phyloP scores from a whole-genome alignment of 2,113 vertebrate genomes.

The Ceyx melanurus region DNA sequence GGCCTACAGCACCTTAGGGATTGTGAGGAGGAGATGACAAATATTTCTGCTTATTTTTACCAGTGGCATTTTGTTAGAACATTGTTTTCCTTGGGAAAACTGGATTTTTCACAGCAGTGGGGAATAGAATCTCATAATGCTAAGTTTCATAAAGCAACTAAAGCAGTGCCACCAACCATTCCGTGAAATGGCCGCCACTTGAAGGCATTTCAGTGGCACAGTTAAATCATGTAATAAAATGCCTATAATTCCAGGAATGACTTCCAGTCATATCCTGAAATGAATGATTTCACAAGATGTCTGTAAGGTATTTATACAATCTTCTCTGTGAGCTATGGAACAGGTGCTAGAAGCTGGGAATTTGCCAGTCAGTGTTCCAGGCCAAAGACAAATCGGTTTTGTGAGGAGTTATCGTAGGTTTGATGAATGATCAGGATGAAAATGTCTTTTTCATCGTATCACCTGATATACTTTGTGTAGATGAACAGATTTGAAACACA shows the following conservation, averaged over 20 bases:
- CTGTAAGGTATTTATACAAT: slow-evolving; percentile 38
- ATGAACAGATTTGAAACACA: background rate
- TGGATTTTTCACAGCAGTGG: slow-evolving; percentile 12
- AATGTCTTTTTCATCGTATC: background rate
- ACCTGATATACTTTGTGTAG: background rate
- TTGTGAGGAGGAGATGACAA: background rate
- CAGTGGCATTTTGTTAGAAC: background rate
- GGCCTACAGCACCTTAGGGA: background rate
- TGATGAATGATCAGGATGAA: background rate
- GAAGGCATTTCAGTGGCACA: background rate
- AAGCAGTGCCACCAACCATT: slow-evolving; percentile 16
- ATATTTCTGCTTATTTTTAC: slow-evolving; percentile 22
- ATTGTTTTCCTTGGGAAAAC: slow-evolving; percentile 7
- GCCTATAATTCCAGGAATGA: slow-evolving; percentile 5
- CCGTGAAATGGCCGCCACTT: slow-evolving; percentile 12
- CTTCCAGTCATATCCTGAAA: slow-evolving; percentile 25
- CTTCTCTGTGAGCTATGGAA: slow-evolving; percentile 25
- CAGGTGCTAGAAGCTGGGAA: slow-evolving; percentile 16
- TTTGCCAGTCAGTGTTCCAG: slow-evolving; percentile 33
- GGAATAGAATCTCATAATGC: slow-evolving; percentile 6
- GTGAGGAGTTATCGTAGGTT: background rate
- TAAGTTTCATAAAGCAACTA: background rate
- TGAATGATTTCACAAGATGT: slow-evolving; percentile 41
- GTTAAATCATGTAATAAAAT: slow-evolving; percentile 40
- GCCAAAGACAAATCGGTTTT: slow-evolving; percentile 9